phyloP scores from a whole-genome alignment of 1,140 invertebrate genomes.

The Chrysopa pallens region DNA sequence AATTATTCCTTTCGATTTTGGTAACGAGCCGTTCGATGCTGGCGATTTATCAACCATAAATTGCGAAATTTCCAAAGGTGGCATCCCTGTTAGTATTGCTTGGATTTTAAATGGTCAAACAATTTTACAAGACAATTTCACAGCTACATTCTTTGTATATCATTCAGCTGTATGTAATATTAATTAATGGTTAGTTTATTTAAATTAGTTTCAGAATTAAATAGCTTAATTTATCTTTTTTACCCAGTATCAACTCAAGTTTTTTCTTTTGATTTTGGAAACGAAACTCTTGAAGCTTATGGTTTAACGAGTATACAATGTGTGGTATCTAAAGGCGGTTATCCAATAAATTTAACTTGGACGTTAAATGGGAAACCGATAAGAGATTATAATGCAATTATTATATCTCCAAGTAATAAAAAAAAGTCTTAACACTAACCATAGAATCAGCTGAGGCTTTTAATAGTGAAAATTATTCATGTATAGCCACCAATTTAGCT shows the following conservation, averaged over 20 bases:
- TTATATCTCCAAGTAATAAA: constrained; percentile 13
- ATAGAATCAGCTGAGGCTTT: constrained; percentile 46
- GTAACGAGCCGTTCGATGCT: constrained; percentile 40
- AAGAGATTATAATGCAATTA: constrained; percentile 8
- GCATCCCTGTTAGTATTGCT: constrained; percentile 39
- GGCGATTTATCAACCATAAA: constrained; percentile 40
- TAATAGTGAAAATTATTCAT: constrained; percentile 57
- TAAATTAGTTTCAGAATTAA: no score
- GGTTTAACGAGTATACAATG: constrained; percentile 33
- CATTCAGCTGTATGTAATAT: no score
- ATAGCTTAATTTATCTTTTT: no score
- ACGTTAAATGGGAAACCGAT: constrained; percentile 25
- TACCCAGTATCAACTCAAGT: constrained; percentile 27
- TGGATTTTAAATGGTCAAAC: constrained; percentile 33
- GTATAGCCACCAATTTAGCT: constrained; percentile 20
- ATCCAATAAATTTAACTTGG: constrained; percentile 44
- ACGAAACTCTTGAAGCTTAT: constrained; percentile 27
- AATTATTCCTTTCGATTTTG: constrained; percentile 43
- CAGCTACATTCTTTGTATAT: no score
- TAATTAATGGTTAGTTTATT: no score
- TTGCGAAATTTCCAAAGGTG: constrained; percentile 45
- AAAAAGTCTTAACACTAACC: constrained; percentile 25
- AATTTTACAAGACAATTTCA: constrained; percentile 7
- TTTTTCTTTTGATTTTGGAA: constrained; percentile 28
- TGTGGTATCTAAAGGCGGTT: constrained; percentile 39